Conservation (phyloP, 64 coral and sea anemone species). For the Acropora tenuis region DNA sequence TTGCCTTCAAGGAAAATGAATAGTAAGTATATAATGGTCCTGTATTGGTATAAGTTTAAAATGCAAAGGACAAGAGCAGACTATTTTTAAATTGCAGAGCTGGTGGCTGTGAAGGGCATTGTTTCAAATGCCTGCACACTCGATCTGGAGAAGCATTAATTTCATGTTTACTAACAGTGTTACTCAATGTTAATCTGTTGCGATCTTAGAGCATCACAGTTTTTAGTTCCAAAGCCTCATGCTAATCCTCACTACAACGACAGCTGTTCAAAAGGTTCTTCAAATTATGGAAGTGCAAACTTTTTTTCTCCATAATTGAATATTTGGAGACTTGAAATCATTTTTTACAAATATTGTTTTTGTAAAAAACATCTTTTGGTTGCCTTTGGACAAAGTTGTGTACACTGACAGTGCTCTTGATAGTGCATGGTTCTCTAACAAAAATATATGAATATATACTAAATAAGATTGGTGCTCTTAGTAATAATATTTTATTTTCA, state of each 20-base stretch:
- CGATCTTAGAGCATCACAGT: neutral
- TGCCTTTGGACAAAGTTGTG: too few relatives aligned
- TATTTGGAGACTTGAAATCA: neutral
- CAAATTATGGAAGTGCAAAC: neutral
- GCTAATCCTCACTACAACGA: neutral
- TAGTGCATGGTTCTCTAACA: too few relatives aligned
- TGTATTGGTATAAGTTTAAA: neutral
- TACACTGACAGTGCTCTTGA: too few relatives aligned
- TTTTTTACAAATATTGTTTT: neutral
- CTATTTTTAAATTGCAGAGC: neutral
- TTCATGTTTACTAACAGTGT: too few relatives aligned
- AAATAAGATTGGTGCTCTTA: too few relatives aligned
- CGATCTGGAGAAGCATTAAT: too few relatives aligned
- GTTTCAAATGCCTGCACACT: neutral
- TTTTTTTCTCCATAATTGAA: constrained; percentile 11
- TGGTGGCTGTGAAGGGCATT: neutral
- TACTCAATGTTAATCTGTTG: neutral
- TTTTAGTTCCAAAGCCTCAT: neutral
- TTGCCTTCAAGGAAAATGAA: neutral
- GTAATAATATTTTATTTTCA: too few relatives aligned
- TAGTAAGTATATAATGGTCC: neutral
- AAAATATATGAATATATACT: too few relatives aligned
- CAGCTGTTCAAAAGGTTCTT: neutral
- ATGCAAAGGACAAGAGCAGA: neutral
- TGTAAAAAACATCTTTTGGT: too few relatives aligned